Percentiles rank a stretch among this genome's conserved stretches.
These are phyloP conservation scores for Drosophila flavopinicola DNA, from an alignment of 2,888 invertebrate genomes.

Conservation along the genomic window DNA sequence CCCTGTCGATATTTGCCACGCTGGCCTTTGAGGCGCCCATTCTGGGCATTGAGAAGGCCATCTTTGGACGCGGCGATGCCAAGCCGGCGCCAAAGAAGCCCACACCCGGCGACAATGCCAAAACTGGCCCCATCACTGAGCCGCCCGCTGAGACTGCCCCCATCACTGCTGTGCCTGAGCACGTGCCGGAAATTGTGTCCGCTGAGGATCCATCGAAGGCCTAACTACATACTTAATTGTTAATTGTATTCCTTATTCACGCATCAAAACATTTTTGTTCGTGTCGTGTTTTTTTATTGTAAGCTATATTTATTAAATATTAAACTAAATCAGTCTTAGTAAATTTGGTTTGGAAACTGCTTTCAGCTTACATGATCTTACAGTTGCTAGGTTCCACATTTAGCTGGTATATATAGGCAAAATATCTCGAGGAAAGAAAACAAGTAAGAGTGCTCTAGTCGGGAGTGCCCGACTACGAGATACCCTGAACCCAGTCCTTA, in stretches of 20 bases:
- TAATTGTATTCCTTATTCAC: conserved; percentile 12
- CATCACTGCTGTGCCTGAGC: conserved; percentile 9
- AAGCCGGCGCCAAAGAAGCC: conserved; percentile 60
- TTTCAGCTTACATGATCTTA: not conserved
- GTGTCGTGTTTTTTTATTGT: conserved; percentile 8
- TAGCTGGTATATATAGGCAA: too few relatives aligned
- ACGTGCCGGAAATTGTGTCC: conserved; percentile 32
- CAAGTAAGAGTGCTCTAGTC: too few relatives aligned
- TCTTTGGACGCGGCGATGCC: conserved; percentile 63
- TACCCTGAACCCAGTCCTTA: too few relatives aligned
- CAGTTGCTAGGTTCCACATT: not conserved
- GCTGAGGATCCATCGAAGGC: conserved; percentile 59
- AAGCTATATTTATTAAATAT: conserved; percentile 35
- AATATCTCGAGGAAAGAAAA: too few relatives aligned
- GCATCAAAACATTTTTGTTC: conserved; percentile 2
- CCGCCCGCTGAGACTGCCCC: conserved; percentile 10
- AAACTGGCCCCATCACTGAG: conserved; percentile 8
- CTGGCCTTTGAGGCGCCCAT: conserved; percentile 85
- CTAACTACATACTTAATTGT: conserved; percentile 23
- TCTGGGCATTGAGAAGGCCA: conserved; percentile 84
- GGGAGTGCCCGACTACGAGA: too few relatives aligned
- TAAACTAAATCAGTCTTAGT: conserved; percentile 2
- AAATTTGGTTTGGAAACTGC: not conserved
- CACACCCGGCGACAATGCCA: conserved; percentile 34
- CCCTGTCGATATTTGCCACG: conserved; percentile 83